Evolutionary conservation across 2,113 vertebrate genomes (phyloP).

Genomic region (Apteryx mantelli): DNA sequence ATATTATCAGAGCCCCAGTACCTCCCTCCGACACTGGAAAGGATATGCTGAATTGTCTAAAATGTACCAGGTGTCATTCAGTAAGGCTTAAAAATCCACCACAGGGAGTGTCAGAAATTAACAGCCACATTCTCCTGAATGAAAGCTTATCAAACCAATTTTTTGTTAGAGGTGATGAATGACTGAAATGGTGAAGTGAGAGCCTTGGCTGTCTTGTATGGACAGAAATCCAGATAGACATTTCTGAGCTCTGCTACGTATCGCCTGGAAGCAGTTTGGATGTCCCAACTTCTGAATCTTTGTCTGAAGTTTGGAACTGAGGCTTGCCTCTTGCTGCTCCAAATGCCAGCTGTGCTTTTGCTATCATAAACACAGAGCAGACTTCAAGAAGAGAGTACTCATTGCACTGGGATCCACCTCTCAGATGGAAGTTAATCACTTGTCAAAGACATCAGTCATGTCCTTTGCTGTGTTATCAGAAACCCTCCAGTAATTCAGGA

Average conservation of each 20-base stretch:
- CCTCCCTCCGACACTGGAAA: no score
- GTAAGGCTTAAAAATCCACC: no score
- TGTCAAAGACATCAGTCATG: background rate
- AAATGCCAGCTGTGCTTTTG: background rate
- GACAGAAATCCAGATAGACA: background rate
- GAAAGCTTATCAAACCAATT: no score
- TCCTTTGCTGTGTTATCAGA: background rate
- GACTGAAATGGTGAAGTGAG: background rate
- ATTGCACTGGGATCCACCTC: background rate
- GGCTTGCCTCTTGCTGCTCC: no score
- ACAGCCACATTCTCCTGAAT: no score
- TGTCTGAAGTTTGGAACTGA: no score
- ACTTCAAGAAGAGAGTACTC: background rate
- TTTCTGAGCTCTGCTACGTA: no score
- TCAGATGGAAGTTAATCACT: background rate
- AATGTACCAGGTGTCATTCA: background rate
- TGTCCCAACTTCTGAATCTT: no score
- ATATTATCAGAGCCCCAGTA: background rate
- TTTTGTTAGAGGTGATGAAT: no score
- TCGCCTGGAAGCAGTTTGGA: no score
- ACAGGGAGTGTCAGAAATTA: no score
- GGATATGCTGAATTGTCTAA: no score
- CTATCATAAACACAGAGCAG: background rate
- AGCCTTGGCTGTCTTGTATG: background rate
- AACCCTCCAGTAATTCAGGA: background rate